Base-by-base conservation (phyloP, 2,888 invertebrate species). In the Oscheius onirici region DNA sequence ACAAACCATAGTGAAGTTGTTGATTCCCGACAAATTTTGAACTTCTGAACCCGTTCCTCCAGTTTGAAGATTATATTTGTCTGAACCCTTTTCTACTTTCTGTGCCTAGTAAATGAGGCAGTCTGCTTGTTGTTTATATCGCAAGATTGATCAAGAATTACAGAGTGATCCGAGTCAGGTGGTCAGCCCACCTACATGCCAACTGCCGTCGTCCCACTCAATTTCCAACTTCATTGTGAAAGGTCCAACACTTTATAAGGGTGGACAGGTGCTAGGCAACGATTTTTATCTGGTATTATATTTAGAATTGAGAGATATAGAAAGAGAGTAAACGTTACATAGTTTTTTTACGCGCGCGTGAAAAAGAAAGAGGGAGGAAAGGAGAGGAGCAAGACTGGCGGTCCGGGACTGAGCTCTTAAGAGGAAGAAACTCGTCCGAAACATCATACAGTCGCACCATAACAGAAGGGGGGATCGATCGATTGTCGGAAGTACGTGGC, bases 401-500 rank as follows among this genome's bases (percentile, higher is more conserved):
- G 24, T 46, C n/a, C 61, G 8, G 49, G 49, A 34, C 34, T n/a
- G n/a, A 34, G 8, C 34, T 34, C 34, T 34, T 34, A 34, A 22
- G 46, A 15, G 58, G 28, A 44, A 46, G 60, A 41, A 22, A 58
- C 13, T n/a, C n/a, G n/a, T n/a, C n/a, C n/a, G n/a, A 58, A 15
- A 20, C 60, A 17, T 24, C 43, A 41, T 43, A n/a, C 41, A 17
- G 60, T 43, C 43, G 22, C 60, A 22, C 63, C 46, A 63, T 24
- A 49, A 49, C 49, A 49, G 49, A 46, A 46, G 49, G 49, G n/a
- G 63, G 63, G 63, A 63, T 63, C 46, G 46, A 46, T 63, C 58
- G 58, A 63, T 63, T 26, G 46, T 63, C 46, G 63, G 63, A 34
- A 44, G 61, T 58, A 63, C 63, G 63, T 63, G 63, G 63, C 63